Evolutionary conservation across 2,888 invertebrate genomes (phyloP).

Genomic region (Torymus texanus): DNA sequence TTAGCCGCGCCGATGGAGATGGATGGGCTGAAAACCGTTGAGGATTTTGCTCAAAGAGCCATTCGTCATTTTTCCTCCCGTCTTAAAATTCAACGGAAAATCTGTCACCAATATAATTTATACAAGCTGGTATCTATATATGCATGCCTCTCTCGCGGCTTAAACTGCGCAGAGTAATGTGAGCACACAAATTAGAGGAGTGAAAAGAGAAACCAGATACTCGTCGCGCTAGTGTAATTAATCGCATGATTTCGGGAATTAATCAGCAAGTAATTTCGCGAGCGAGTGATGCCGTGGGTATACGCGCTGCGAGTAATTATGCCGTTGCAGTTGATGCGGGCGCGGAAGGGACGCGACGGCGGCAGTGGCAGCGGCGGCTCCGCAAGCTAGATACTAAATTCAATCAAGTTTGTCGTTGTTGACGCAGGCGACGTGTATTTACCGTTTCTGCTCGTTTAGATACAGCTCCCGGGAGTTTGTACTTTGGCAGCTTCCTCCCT

Average conservation of each 20-base stretch:
- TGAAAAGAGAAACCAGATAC: slow-evolving; percentile 22
- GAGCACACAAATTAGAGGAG: not conserved
- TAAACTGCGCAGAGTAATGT: too few relatives aligned
- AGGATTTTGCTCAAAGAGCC: too few relatives aligned
- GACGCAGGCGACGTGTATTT: slow-evolving; percentile 57
- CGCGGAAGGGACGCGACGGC: slow-evolving; percentile 6
- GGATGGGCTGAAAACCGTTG: too few relatives aligned
- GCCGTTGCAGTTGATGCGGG: not conserved
- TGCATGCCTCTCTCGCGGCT: too few relatives aligned
- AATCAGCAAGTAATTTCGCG: slow-evolving; percentile 48
- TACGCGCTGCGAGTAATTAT: slow-evolving; percentile 36
- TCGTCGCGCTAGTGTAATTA: slow-evolving; percentile 35
- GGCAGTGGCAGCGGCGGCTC: not conserved
- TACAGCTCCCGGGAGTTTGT: slow-evolving; percentile 4
- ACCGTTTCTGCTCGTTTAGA: slow-evolving; percentile 55
- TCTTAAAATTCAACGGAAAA: too few relatives aligned
- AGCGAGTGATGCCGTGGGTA: slow-evolving; percentile 28
- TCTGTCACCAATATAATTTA: too few relatives aligned
- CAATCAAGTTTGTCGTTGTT: slow-evolving; percentile 59
- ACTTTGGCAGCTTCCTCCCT: not conserved
- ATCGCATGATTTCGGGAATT: slow-evolving; percentile 50
- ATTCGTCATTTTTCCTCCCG: too few relatives aligned
- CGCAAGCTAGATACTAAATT: slow-evolving; percentile 37
- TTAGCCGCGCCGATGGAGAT: too few relatives aligned
- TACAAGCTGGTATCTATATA: too few relatives aligned